Evolutionary conservation across 1,140 invertebrate species (phyloP).

Genomic region (Solenopsis fugax): DNA sequence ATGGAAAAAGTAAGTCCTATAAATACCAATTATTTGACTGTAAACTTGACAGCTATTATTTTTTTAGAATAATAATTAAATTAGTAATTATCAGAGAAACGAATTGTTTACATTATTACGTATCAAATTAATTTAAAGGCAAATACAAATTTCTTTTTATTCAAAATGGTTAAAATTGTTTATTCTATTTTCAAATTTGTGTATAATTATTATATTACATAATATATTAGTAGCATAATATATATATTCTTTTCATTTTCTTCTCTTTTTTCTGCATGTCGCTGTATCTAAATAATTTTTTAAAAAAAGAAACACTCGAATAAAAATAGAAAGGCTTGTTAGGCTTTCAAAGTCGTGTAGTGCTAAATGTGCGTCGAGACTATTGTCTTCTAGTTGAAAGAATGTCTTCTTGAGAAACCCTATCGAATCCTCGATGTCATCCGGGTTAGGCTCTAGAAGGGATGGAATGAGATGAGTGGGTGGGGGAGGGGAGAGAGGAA

Average conservation of each 20-base stretch:
- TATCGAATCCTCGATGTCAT: constrained; percentile 36
- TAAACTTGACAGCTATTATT: not conserved
- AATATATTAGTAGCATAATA: not conserved
- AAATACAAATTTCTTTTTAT: not conserved
- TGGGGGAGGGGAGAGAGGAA: not conserved
- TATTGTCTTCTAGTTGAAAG: constrained; percentile 22
- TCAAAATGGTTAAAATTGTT: not conserved
- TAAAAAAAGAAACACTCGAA: not conserved
- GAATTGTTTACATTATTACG: no score
- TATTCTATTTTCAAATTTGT: not conserved
- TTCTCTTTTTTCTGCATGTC: no score
- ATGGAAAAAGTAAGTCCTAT: not conserved
- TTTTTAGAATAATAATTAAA: not conserved
- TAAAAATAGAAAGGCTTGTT: not conserved
- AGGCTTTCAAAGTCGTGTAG: not conserved
- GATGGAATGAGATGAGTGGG: not conserved
- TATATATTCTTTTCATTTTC: not conserved
- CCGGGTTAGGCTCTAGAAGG: constrained; percentile 15
- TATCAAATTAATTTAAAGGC: not conserved
- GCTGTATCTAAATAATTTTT: not conserved
- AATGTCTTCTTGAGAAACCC: constrained; percentile 8
- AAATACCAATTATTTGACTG: not conserved
- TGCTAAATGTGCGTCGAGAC: not conserved
- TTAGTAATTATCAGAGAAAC: not conserved
- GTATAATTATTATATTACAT: not conserved